These are phyloP conservation scores for Ctenopoma kingsleyae DNA, from an alignment of 2,797 vertebrate genomes.

Conservation along the genomic window DNA sequence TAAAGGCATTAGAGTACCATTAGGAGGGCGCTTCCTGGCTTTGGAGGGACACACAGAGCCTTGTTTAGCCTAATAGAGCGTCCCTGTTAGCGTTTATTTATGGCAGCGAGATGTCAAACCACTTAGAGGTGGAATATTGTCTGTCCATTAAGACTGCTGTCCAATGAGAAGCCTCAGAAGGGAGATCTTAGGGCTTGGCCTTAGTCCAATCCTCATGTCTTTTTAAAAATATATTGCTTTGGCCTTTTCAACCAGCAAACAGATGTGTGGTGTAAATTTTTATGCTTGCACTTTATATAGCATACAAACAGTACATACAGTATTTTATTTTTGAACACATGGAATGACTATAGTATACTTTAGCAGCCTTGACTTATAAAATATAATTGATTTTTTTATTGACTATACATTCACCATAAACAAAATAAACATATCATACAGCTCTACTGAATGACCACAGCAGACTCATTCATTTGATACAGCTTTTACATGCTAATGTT, in stretches of 20 bases:
- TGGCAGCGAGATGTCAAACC: slow-evolving; percentile 83
- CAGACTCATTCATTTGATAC: slow-evolving; percentile 10
- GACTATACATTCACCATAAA: slow-evolving; percentile 1
- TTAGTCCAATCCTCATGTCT: slow-evolving; percentile 43
- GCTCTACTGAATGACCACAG: background rate
- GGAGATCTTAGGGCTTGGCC: slow-evolving; percentile 52
- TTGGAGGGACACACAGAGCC: slow-evolving; percentile 76
- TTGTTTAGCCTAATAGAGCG: slow-evolving; percentile 80
- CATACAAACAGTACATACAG: background rate
- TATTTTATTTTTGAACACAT: background rate
- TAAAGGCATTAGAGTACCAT: slow-evolving; percentile 85
- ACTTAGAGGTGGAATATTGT: slow-evolving; percentile 78
- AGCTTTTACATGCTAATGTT: background rate
- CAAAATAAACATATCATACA: background rate
- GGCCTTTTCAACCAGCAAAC: slow-evolving; percentile 23
- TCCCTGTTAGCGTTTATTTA: slow-evolving; percentile 83
- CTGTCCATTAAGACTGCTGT: slow-evolving; percentile 73
- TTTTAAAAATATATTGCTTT: slow-evolving; percentile 24
- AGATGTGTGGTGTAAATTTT: background rate
- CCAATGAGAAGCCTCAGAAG: slow-evolving; percentile 61
- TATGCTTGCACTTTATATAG: background rate
- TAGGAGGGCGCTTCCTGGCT: slow-evolving; percentile 81
- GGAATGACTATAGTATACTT: too few relatives aligned
- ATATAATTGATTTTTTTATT: background rate
- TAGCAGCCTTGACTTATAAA: too few relatives aligned